Evolutionary conservation across 2,113 vertebrate species (phyloP).

Genomic region (Prietella phreatophila): DNA sequence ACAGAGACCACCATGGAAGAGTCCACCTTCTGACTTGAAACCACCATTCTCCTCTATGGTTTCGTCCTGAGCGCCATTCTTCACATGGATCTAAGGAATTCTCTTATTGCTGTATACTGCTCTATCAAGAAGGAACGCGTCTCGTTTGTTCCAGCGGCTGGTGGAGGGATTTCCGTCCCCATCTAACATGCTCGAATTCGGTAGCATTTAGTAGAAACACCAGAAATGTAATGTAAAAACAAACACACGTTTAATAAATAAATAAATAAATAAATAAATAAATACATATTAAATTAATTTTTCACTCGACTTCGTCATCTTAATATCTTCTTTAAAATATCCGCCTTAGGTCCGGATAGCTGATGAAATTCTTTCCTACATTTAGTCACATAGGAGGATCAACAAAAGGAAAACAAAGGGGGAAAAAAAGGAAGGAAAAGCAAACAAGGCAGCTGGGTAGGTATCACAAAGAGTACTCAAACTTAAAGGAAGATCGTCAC

Average conservation of each 20-base stretch:
- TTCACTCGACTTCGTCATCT: neutral
- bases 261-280: neutral
- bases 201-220: neutral
- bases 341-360: no score
- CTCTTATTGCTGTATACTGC: neutral
- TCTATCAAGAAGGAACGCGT: neutral
- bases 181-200: neutral
- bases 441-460: neutral
- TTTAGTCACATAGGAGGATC: neutral
- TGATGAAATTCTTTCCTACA: neutral
- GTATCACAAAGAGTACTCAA: neutral
- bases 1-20: slow-evolving; percentile 26
- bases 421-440: neutral
- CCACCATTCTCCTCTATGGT: neutral
- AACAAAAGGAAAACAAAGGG: neutral
- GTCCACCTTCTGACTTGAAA: neutral
- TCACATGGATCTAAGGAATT: slow-evolving; percentile 19
- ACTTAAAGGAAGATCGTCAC: neutral
- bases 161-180: neutral
- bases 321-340: no score
- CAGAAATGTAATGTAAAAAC: neutral
- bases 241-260: neutral
- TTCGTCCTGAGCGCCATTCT: neutral
- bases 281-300: no score
- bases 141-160: neutral